Percentiles rank a stretch among this genome's conserved stretches.
These are phyloP conservation scores for Ceratina calcarata DNA, from an alignment of 1,140 invertebrate genomes.

Conservation along the genomic window DNA sequence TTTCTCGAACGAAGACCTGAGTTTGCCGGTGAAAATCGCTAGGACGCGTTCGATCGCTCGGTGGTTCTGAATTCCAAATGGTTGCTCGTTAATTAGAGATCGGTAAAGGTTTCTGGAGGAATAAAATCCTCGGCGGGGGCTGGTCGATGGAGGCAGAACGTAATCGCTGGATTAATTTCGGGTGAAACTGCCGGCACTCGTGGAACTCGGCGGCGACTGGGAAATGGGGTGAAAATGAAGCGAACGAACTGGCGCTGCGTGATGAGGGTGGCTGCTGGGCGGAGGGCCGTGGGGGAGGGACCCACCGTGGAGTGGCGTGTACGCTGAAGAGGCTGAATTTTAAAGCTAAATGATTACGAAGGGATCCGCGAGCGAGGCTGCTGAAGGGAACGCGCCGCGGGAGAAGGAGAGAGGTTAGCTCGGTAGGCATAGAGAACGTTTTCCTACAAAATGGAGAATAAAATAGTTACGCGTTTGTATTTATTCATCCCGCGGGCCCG, in stretches of 20 bases:
- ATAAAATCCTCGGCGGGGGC: slow-evolving; percentile 5
- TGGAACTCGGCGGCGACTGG: slow-evolving; percentile 24
- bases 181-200: slow-evolving; percentile 34
- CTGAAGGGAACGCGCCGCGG: background rate
- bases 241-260: slow-evolving; percentile 26
- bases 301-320: slow-evolving; percentile 14
- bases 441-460: slow-evolving; percentile 48
- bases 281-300: background rate
- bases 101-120: background rate
- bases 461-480: slow-evolving; percentile 49
- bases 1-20: no score
- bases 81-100: slow-evolving; percentile 28
- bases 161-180: slow-evolving; percentile 46
- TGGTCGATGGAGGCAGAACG: slow-evolving; percentile 1
- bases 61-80: background rate
- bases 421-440: slow-evolving; percentile 15
- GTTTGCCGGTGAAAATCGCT: background rate
- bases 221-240: slow-evolving; percentile 39
- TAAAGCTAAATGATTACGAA: slow-evolving; percentile 50
- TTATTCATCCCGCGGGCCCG: slow-evolving; percentile 35
- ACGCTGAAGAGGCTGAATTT: slow-evolving; percentile 34
- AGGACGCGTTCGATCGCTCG: background rate
- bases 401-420: background rate
- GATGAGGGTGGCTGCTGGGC: slow-evolving; percentile 6
- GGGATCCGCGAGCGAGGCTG: slow-evolving; percentile 9